Base-by-base conservation (phyloP, 2,113 vertebrate genomes). In the Grammomys dolichurus region DNA sequence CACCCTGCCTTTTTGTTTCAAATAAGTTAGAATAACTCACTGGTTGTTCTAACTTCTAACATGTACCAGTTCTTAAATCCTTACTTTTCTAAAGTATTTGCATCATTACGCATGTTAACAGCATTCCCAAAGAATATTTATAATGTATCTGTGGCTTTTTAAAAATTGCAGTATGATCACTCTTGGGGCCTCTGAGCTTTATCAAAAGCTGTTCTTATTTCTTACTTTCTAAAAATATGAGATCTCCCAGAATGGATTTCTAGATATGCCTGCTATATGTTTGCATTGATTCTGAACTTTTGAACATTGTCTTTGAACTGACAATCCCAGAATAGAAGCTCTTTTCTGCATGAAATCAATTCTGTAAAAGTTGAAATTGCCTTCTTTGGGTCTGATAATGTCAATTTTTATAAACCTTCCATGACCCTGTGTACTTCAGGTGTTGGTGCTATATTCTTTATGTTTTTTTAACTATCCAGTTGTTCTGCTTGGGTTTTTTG, bases 221-320 rank as follows among this genome's bases (percentile, higher is more conserved):
- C 36, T 85, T 63, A 89, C 26, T 95, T 88, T 94, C 36, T 86
- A 89, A 91, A 46, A 77, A 51, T 86, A 36, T 24, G 67, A 80
- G 22, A 73, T 26, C 51, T 80, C 24, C 67, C 80, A 72, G 11
- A 46, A 72, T 40, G 56, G 43, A 86, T 78, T 65, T 89, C 60
- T 87, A 65, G 58, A 65, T 85, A 73, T 73, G 56, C 48, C 54
- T 69, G 36, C 65, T 36, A 70, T 56, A 60, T 77, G 58, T 33
- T 33, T 92, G 82, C 3, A 46, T 75, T 54, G 13, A 63, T 82
- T 90, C n/a, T 89, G 72, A 31, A 43, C 16, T 40, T 88, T 22
- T 91, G 24, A 73, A 65, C 65, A 87, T n/a, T 70, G 84, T 51
- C 63, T 87, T 87, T 87, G 65, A 69, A 87, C 84, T 86, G 28